Conservation (phyloP, 2,113 vertebrate species). For the Maccullochella peelii region DNA sequence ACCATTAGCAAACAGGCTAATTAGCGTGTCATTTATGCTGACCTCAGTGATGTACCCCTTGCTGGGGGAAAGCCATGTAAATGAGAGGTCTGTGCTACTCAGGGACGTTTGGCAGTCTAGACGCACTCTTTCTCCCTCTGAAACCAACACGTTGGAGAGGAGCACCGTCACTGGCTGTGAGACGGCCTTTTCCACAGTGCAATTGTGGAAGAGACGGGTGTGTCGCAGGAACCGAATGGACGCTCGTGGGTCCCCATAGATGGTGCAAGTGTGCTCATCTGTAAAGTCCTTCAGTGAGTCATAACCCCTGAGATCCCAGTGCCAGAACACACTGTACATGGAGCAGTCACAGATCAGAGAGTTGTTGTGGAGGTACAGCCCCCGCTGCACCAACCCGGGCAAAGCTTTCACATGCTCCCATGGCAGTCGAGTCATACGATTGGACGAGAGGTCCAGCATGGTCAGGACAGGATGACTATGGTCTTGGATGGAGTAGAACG, state of each 20-base stretch:
- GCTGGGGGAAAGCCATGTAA: conserved; percentile 89
- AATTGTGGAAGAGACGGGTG: conserved; percentile 88
- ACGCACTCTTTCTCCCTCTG: conserved; percentile 84
- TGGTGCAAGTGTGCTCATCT: conserved; percentile 88
- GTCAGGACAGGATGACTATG: conserved; percentile 87
- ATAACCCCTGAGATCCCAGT: conserved; percentile 89
- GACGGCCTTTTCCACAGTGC: conserved; percentile 69
- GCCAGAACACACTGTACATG: conserved; percentile 89
- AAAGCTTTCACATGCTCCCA: conserved; percentile 88
- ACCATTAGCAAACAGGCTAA: conserved; percentile 87
- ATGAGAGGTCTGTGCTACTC: conserved; percentile 78
- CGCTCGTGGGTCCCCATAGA: conserved; percentile 79
- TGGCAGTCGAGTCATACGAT: conserved; percentile 87
- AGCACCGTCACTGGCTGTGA: conserved; percentile 67
- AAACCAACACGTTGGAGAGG: conserved; percentile 78
- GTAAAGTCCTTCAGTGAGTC: conserved; percentile 88
- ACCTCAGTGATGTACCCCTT: conserved; percentile 83
- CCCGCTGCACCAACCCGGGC: conserved; percentile 87
- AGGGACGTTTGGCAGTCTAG: conserved; percentile 88
- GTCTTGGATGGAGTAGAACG: conserved; percentile 88
- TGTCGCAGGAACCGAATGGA: conserved; percentile 87
- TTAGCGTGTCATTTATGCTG: conserved; percentile 83
- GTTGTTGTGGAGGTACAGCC: conserved; percentile 95
- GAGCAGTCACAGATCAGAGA: conserved; percentile 91
- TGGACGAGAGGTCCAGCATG: conserved; percentile 95